A percentile compares a stretch with the other conserved stretches of the same genome.
phyloP scores from a whole-genome alignment of 2,888 invertebrate genomes.

The Drosophila maculinotata region DNA sequence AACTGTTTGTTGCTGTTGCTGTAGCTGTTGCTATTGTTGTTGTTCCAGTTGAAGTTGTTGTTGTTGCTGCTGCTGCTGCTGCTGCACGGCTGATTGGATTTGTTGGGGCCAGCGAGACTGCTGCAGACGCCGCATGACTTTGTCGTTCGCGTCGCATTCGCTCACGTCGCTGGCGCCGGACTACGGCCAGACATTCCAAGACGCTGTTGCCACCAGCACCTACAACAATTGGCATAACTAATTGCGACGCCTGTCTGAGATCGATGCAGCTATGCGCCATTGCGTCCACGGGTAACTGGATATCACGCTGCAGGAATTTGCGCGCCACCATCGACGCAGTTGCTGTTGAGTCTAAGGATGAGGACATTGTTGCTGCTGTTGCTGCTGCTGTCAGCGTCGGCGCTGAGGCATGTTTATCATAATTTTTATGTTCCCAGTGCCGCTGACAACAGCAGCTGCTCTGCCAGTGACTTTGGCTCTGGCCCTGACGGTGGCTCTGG shows the following conservation, averaged over 20 bases:
- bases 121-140: constrained; percentile 56
- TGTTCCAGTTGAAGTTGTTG: constrained; percentile 6
- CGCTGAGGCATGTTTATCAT: constrained; percentile 72
- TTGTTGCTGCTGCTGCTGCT: constrained; percentile 17
- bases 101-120: constrained; percentile 41
- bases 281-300: constrained; percentile 50
- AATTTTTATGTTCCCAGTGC: constrained; percentile 67
- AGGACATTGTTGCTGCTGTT: constrained; percentile 14
- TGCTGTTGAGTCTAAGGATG: constrained; percentile 28
- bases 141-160: constrained; percentile 66
- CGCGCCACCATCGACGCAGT: constrained; percentile 33
- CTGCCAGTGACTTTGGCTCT: constrained; percentile 7
- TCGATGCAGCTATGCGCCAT: constrained; percentile 57
- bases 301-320: constrained; percentile 69
- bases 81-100: constrained; percentile 60
- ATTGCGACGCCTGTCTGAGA: constrained; percentile 74
- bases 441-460: constrained; percentile 41
- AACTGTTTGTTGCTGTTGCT: constrained; percentile 49
- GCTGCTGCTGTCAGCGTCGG: constrained; percentile 38
- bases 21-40: constrained; percentile 4
- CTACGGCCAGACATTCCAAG: constrained; percentile 46
- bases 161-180: constrained; percentile 69
- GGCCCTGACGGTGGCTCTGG: too few species aligned
- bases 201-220: constrained; percentile 28
- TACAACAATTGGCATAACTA: constrained; percentile 80